Percentiles rank a stretch among this genome's conserved stretches.
phyloP scores from a whole-genome alignment of 1,140 invertebrate species.

The Neuroterus valhalla region DNA sequence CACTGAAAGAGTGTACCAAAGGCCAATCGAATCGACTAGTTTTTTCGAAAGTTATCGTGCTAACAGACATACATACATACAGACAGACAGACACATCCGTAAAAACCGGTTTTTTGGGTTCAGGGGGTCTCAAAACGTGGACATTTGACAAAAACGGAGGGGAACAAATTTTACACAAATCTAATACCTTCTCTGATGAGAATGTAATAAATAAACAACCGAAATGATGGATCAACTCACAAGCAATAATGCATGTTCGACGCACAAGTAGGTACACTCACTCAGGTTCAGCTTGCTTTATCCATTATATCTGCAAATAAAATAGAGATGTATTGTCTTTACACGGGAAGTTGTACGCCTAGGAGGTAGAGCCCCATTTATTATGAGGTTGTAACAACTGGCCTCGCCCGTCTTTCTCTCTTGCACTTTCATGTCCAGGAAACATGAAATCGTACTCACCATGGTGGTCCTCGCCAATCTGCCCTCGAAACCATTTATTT shows the following conservation, averaged over 20 bases:
- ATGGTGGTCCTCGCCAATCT: slow-evolving; percentile 14
- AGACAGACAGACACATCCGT: too few relatives aligned
- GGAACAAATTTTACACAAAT: too few relatives aligned
- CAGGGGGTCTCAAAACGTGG: too few relatives aligned
- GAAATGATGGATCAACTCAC: slow-evolving; percentile 5
- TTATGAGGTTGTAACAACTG: not conserved
- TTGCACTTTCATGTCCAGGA: not conserved
- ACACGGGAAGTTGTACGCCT: slow-evolving; percentile 3
- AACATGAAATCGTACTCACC: slow-evolving; percentile 17
- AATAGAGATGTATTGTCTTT: slow-evolving; percentile 25
- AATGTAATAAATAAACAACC: slow-evolving; percentile 12
- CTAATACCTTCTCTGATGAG: too few relatives aligned
- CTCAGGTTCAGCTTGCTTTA: not conserved
- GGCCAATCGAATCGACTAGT: too few relatives aligned
- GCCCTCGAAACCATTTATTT: slow-evolving; percentile 15
- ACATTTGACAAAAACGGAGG: too few relatives aligned
- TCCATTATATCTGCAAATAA: slow-evolving; percentile 17
- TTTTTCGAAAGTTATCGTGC: too few relatives aligned
- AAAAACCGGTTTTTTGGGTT: too few relatives aligned
- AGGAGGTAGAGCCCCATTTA: slow-evolving; percentile 4
- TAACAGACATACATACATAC: too few relatives aligned
- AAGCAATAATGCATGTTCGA: slow-evolving; percentile 2
- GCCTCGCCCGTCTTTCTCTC: slow-evolving; percentile 4
- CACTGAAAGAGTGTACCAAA: too few relatives aligned
- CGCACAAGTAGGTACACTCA: not conserved